These are phyloP conservation scores for Drosophila lini DNA, from an alignment of 1,140 invertebrate genomes.

Conservation along the genomic window DNA sequence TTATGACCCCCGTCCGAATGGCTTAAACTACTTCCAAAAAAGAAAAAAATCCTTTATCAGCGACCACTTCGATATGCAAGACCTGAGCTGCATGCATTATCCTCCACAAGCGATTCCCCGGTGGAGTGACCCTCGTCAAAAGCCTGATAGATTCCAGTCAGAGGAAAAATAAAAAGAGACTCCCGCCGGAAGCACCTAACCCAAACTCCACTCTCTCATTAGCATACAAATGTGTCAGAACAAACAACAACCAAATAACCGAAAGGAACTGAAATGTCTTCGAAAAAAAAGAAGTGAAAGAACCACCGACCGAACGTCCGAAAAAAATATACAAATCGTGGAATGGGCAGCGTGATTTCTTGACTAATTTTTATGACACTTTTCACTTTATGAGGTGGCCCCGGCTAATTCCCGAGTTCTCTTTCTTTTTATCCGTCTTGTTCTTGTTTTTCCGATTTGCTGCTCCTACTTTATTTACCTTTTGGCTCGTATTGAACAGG, in stretches of 20 bases:
- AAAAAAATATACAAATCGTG: conserved; percentile 25
- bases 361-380: conserved; percentile 83
- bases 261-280: conserved; percentile 38
- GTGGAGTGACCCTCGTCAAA: conserved; percentile 44
- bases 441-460: conserved; percentile 3
- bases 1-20: conserved; percentile 37
- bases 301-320: conserved; percentile 10
- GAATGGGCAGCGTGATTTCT: conserved; percentile 71
- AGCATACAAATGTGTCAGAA: conserved; percentile 82
- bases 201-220: conserved; percentile 49
- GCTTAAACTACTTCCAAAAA: conserved; percentile 33
- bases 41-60: conserved; percentile 43
- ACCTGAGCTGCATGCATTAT: conserved; percentile 50
- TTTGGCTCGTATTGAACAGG: conserved; percentile 44
- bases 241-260: conserved; percentile 76
- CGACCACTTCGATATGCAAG: conserved; percentile 51
- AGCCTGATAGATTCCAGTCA: conserved; percentile 48
- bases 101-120: conserved; percentile 30
- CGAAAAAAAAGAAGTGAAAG: conserved; percentile 24
- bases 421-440: conserved; percentile 33
- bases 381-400: conserved; percentile 72
- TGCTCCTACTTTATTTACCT: conserved; percentile 39
- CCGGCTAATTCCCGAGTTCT: conserved; percentile 58
- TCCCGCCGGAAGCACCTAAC: conserved; percentile 64
- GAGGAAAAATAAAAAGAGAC: conserved; percentile 33